These are phyloP conservation scores for Cordilura impudica DNA, from an alignment of 2,888 invertebrate species.

Conservation along the genomic window DNA sequence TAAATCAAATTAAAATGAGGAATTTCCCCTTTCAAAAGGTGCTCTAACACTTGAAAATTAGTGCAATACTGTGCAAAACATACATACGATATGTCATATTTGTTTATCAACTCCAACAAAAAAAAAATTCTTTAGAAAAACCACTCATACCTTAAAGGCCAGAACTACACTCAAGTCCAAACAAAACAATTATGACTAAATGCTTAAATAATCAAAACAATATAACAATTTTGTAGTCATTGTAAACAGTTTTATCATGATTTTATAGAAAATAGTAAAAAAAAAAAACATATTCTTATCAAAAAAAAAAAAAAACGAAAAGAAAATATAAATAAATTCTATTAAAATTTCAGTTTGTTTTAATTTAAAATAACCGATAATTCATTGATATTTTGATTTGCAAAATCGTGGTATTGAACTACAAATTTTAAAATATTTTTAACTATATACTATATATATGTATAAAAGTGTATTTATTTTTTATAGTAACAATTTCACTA, in stretches of 20 bases:
- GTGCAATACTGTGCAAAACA: no score
- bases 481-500: slow-evolving; percentile 2
- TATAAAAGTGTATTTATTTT: neutral
- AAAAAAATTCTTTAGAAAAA: no score
- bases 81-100: no score
- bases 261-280: neutral
- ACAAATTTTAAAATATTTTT: neutral
- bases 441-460: neutral
- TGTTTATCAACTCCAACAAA: no score
- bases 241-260: neutral
- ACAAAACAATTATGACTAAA: neutral
- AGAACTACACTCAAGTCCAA: neutral
- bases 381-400: slow-evolving; percentile 15
- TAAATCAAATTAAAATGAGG: no score
- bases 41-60: no score
- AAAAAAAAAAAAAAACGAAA: neutral
- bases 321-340: neutral
- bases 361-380: slow-evolving; percentile 18
- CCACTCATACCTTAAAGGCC: no score
- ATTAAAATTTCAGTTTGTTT: neutral
- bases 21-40: no score
- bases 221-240: neutral
- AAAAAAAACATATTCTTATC: slow-evolving; percentile 11
- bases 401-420: neutral
- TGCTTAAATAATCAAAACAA: neutral